Evolutionary conservation across 2,797 vertebrate species (phyloP), one percentile per base, ranked within the genome.

Genomic region (Poecilia gillii): DNA sequence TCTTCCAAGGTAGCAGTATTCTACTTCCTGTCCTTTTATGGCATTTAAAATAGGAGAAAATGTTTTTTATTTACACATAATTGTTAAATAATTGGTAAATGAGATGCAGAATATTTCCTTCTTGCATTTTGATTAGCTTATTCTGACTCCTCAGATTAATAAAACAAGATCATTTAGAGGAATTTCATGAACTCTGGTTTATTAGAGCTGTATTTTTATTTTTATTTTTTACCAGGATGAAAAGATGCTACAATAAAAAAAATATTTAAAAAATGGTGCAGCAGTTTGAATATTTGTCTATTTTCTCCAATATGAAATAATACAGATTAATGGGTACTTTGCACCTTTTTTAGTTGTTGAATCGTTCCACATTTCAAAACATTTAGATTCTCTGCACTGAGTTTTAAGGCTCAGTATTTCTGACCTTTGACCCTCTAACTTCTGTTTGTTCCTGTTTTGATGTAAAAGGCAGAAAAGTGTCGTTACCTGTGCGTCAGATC

Each of bases 371-470:
- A 23, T 23, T 51, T 9, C 49, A 23, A 51, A 51, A 51, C 47
- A 36, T 46, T 59, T 76, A 75, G 20, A 62, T 66, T 78, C 33
- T 79, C 80, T 51, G 87, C 72, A 59, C 75, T 25, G 55, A 82
- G 68, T 84, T 84, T 81, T 68, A 73, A 43, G 45, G 57, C 78
- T 75, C 46, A 76, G 66, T 73, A 76, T 81, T 76, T 53, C 77
- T 84, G 62, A 75, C 43, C 47, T 2, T 49, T 75, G 25, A 13
- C 31, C 80, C 73, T 66, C n/a, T 47, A 23, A 76, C 33, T 77
- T 31, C 79, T 88, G 83, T 87, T 83, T 81, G 80, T 88, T 86
- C 73, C 43, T 83, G 86, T 90, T 87, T 77, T 77, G 85, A 86
- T 85, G 3, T 78, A 51, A 78, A 70, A 81, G 18, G 28, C 41